A percentile compares a stretch with the other conserved stretches of the same genome.
phyloP scores from a whole-genome alignment of 2,888 invertebrate species.

The Formica aserva region DNA sequence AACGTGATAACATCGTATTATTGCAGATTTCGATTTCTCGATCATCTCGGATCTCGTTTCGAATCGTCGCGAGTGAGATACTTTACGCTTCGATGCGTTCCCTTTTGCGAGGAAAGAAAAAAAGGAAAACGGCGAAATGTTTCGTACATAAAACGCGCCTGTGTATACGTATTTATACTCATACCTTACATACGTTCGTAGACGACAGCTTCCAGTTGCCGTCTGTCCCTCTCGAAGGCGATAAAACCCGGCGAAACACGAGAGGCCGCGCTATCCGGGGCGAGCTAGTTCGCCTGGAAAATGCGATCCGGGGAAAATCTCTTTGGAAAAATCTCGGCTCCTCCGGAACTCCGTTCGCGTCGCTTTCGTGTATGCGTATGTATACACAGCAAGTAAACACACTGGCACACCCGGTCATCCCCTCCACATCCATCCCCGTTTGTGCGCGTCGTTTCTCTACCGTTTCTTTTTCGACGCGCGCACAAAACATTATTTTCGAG shows the following conservation, averaged over 20 bases:
- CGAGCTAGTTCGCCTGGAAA: constrained; percentile 64
- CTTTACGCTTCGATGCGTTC: constrained; percentile 12
- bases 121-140: constrained; percentile 48
- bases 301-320: constrained; percentile 70
- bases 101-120: constrained; percentile 25
- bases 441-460: too few species aligned
- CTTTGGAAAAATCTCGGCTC: constrained; percentile 63
- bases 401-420: not conserved
- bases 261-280: constrained; percentile 57
- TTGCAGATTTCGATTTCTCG: constrained; percentile 43
- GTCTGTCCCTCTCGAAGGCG: constrained; percentile 49
- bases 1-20: not conserved
- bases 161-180: constrained; percentile 40
- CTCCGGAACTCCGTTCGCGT: constrained; percentile 30
- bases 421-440: not conserved
- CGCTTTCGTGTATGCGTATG: constrained; percentile 36
- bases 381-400: not conserved
- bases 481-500: constrained; percentile 32
- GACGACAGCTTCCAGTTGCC: constrained; percentile 39
- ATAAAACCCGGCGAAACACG: constrained; percentile 68
- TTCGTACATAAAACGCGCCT: constrained; percentile 44
- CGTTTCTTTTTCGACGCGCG: constrained; percentile 1
- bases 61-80: not conserved
- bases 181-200: not conserved
- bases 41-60: not conserved